Conservation (phyloP, 2,888 invertebrate species). For the Dicycla oo region DNA sequence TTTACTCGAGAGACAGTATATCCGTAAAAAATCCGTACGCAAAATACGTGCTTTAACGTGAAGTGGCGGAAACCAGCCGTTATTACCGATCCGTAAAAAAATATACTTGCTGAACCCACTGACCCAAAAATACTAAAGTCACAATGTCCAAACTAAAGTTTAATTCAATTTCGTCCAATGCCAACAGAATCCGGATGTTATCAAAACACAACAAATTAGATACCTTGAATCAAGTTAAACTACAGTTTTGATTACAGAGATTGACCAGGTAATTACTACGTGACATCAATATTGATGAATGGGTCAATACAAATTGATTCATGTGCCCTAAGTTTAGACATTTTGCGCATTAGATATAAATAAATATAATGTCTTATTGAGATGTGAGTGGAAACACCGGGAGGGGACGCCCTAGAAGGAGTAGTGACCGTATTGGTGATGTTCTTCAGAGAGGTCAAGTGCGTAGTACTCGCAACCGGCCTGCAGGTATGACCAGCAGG, state of each 20-base stretch:
- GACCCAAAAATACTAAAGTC: neutral
- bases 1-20: neutral
- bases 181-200: slow-evolving; percentile 8
- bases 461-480: no score
- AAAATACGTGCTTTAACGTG: neutral
- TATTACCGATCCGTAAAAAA: neutral
- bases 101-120: neutral
- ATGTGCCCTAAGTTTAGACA: neutral
- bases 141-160: neutral
- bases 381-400: neutral
- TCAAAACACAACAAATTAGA: slow-evolving; percentile 27
- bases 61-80: neutral
- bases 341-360: neutral
- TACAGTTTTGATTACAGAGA: neutral
- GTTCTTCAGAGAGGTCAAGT: neutral
- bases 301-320: neutral
- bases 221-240: slow-evolving; percentile 34
- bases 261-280: neutral
- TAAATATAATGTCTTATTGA: neutral
- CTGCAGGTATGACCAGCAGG: no score
- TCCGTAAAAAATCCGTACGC: neutral
- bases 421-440: neutral
- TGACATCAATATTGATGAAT: slow-evolving; percentile 13
- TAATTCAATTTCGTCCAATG: slow-evolving; percentile 16
- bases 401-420: neutral